Conservation (phyloP, 2,888 invertebrate genomes). For the Ommatoiulus sabulosus region DNA sequence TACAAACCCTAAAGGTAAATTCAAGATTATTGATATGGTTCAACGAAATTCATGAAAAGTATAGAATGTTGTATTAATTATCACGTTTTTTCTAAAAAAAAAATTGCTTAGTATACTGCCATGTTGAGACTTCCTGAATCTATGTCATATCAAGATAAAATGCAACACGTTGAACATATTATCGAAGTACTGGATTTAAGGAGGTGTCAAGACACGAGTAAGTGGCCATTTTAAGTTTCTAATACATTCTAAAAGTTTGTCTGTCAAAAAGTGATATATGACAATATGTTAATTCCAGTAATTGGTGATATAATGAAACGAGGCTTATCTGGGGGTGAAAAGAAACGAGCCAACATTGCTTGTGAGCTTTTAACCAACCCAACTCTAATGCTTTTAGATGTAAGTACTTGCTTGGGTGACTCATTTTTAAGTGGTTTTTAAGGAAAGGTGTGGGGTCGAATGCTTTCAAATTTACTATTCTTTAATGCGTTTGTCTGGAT, state of each 20-base stretch:
- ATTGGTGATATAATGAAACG: conserved; percentile 81
- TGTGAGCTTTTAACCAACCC: conserved; percentile 86
- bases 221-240: conserved; percentile 64
- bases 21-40: not conserved
- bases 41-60: not conserved
- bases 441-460: not conserved
- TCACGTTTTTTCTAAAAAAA: not conserved
- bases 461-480: conserved; percentile 51
- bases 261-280: not conserved
- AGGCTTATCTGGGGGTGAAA: conserved; percentile 85
- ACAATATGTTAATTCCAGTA: conserved; percentile 68
- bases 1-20: conserved; percentile 78
- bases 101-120: conserved; percentile 72
- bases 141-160: conserved; percentile 77
- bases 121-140: conserved; percentile 78
- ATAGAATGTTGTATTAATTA: not conserved
- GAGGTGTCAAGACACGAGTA: conserved; percentile 81
- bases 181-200: conserved; percentile 80
- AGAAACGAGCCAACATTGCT: conserved; percentile 84
- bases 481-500: conserved; percentile 58
- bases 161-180: conserved; percentile 82
- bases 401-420: conserved; percentile 68
- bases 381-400: conserved; percentile 81
- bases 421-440: conserved; percentile 31
- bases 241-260: conserved; percentile 18